Evolutionary conservation across 1,140 invertebrate species (phyloP), one percentile per base, ranked within the genome.

Genomic region (Diplogasteroides magnus): DNA sequence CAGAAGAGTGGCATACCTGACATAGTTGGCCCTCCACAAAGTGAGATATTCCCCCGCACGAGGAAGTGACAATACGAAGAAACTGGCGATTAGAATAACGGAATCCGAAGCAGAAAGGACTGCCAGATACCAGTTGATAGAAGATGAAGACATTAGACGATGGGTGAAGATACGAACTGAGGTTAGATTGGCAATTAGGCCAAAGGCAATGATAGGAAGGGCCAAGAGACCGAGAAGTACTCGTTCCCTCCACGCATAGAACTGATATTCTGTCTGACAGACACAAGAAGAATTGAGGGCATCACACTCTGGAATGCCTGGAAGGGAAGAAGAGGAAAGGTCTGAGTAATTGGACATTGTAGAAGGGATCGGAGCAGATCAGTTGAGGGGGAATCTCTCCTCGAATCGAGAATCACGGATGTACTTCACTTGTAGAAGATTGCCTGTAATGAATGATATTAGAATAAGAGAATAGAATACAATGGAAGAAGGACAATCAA

Each of bases 61-160:
- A 19, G 72, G 74, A n/a, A 77, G 60, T 23, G 61, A 71, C 1
- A 77, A 64, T 13, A 77, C 70, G 37, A 77, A 75, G 67, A 77
- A 77, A 2, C 69, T 64, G 19, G 67, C 64, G 23, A 79, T 57
- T 0, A 76, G 63, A 61, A 76, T 75, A 2, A 75, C 29, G 19
- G 74, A 67, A 57, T 76, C 75, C 27, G 74, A 76, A 2, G 69
- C 64, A 37, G 77, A 79, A n/a, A 81, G 68, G 25, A 82, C 74
- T 1, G 79, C 60, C 55, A 81, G 65, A 55, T 76, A 76, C 71
- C 73, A 76, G 37, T 75, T 76, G 26, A 76, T 66, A 1, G 69
- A 72, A 2, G 74, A 76, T 1, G 64, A 60, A 1, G 61, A 65
- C 73, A 75, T 76, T 23, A 75, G 66, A 26, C 70, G 64, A 64